Evolutionary conservation across 2,888 invertebrate species (phyloP).

Genomic region (Cephus spinipes): DNA sequence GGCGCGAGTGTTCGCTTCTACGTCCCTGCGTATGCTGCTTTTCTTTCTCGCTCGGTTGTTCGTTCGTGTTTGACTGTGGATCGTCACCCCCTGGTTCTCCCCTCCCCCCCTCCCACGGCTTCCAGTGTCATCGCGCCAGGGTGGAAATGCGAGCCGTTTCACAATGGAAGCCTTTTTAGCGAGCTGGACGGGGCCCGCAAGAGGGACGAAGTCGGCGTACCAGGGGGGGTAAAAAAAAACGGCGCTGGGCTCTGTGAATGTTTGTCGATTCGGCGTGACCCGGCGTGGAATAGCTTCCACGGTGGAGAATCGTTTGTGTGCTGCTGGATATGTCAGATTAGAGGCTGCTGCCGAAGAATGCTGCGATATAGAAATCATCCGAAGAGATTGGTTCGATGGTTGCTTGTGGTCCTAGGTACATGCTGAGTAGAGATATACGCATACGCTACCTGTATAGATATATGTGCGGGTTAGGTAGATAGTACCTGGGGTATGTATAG

Average conservation of each 20-base stretch:
- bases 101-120: slow-evolving; percentile 34
- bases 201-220: background rate
- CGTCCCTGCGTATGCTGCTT: slow-evolving; percentile 16
- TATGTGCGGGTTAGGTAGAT: background rate
- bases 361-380: background rate
- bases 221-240: background rate
- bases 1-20: slow-evolving; percentile 59
- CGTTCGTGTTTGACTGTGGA: slow-evolving; percentile 56
- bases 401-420: background rate
- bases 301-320: background rate
- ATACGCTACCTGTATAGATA: background rate
- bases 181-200: background rate
- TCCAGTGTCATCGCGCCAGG: slow-evolving; percentile 51
- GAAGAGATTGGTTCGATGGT: background rate
- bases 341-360: background rate
- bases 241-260: background rate
- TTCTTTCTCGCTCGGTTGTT: slow-evolving; percentile 18
- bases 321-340: background rate
- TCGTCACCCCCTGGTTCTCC: slow-evolving; percentile 39
- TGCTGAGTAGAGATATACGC: background rate
- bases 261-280: slow-evolving; percentile 5
- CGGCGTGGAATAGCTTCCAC: background rate
- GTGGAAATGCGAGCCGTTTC: slow-evolving; percentile 61
- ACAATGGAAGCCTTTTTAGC: slow-evolving; percentile 55
- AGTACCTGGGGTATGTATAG: background rate